Percentiles rank a stretch among this genome's conserved stretches.
Evolutionary conservation across 2,888 invertebrate species (phyloP).

Genomic region (Lapara coniferarum): DNA sequence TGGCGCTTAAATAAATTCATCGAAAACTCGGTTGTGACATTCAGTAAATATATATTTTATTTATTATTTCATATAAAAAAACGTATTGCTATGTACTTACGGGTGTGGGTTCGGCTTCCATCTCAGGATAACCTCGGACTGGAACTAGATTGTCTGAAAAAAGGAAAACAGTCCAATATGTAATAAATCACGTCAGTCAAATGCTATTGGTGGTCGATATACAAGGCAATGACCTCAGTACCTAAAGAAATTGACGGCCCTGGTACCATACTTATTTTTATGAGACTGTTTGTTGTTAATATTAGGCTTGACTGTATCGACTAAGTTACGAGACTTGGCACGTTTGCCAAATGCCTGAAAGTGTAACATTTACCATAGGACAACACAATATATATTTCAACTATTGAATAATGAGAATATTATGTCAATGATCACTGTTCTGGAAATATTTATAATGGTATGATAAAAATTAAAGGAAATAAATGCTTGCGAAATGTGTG

Average conservation of each 20-base stretch:
- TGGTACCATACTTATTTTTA: constrained; percentile 37
- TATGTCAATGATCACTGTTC: neutral
- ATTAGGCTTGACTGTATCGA: constrained; percentile 32
- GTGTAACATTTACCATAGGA: neutral
- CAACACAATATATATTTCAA: neutral
- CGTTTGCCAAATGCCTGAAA: constrained; percentile 22
- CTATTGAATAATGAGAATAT: neutral
- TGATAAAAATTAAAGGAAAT: too few species aligned
- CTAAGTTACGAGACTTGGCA: constrained; percentile 28
- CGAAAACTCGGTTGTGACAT: constrained; percentile 58
- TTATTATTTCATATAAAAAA: constrained; percentile 16
- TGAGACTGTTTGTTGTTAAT: constrained; percentile 30
- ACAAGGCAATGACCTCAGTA: constrained; percentile 47
- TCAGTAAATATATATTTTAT: constrained; percentile 28
- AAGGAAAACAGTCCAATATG: constrained; percentile 43
- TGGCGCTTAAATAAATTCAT: constrained; percentile 54
- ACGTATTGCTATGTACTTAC: constrained; percentile 62
- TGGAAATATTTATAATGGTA: neutral
- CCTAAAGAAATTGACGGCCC: constrained; percentile 44
- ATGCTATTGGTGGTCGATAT: constrained; percentile 44
- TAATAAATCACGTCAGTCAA: constrained; percentile 39
- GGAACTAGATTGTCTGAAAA: constrained; percentile 70
- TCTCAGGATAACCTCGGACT: constrained; percentile 51
- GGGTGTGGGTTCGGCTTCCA: constrained; percentile 71
- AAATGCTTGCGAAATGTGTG: too few species aligned